These are phyloP conservation scores for Acanthopleura granulata DNA, from an alignment of 2,888 invertebrate species.

Conservation along the genomic window DNA sequence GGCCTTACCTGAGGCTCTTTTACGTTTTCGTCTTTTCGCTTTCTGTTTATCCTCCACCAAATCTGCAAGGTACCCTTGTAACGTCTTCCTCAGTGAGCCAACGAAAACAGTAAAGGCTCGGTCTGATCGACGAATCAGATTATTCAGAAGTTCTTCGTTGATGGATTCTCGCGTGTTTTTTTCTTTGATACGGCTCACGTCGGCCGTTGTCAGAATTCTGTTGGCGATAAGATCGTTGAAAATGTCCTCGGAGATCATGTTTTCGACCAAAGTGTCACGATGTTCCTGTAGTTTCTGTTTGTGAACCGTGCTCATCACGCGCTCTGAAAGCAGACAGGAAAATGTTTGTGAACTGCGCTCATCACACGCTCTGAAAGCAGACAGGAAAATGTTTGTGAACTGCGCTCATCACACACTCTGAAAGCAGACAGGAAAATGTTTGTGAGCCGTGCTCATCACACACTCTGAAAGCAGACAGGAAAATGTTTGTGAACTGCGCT, in stretches of 20 bases:
- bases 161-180: constrained; percentile 39
- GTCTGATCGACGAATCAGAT: constrained; percentile 43
- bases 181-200: constrained; percentile 41
- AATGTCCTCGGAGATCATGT: constrained; percentile 54
- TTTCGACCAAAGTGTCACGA: constrained; percentile 48
- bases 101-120: constrained; percentile 50
- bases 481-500: too few relatives aligned
- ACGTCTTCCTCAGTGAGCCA: constrained; percentile 41
- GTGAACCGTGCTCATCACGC: constrained; percentile 46
- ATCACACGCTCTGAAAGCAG: too few relatives aligned
- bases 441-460: too few relatives aligned
- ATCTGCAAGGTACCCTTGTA: constrained; percentile 50
- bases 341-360: not conserved
- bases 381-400: too few relatives aligned
- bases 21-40: not conserved
- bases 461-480: too few relatives aligned
- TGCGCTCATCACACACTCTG: too few relatives aligned
- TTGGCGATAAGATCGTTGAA: constrained; percentile 49
- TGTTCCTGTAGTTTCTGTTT: constrained; percentile 43
- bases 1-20: not conserved
- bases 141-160: constrained; percentile 50
- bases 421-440: too few relatives aligned
- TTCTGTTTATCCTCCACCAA: constrained; percentile 34
- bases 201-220: constrained; percentile 40
- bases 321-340: constrained; percentile 26